phyloP scores from a whole-genome alignment of 2,888 invertebrate species.

The Drosophila vallismaia region DNA sequence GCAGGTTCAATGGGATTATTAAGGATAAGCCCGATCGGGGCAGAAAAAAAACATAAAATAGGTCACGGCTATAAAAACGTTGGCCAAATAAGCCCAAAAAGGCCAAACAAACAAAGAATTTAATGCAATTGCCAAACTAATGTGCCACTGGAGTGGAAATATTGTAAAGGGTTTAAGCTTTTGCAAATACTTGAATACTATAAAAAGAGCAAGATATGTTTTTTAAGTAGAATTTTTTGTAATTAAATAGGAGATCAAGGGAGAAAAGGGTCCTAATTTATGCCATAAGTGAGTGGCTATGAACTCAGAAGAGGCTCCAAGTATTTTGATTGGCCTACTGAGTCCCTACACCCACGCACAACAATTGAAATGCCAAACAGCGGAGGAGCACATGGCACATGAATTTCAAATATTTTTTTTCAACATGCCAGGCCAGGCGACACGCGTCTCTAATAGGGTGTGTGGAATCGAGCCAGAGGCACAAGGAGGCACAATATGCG shows the following conservation, averaged over 20 bases:
- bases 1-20: conserved; percentile 40
- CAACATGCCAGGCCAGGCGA: conserved; percentile 59
- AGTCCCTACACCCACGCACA: conserved; percentile 34
- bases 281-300: conserved; percentile 20
- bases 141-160: conserved; percentile 20
- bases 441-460: conserved; percentile 65
- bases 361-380: conserved; percentile 70
- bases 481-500: conserved; percentile 1
- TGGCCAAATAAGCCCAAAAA: conserved; percentile 7
- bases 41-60: conserved; percentile 15
- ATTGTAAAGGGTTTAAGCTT: not conserved
- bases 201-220: not conserved
- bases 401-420: conserved; percentile 76
- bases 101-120: conserved; percentile 18
- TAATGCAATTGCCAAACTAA: conserved; percentile 29
- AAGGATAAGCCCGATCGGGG: conserved; percentile 24
- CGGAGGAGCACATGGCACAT: conserved; percentile 57
- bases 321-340: conserved; percentile 76
- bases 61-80: conserved; percentile 26
- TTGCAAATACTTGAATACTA: not conserved
- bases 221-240: not conserved
- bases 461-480: not conserved
- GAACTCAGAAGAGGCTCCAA: conserved; percentile 46
- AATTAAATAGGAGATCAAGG: conserved; percentile 14
- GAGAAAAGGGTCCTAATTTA: conserved; percentile 41